These are phyloP conservation scores for Diploptera punctata DNA, from an alignment of 2,888 invertebrate species.

Conservation along the genomic window DNA sequence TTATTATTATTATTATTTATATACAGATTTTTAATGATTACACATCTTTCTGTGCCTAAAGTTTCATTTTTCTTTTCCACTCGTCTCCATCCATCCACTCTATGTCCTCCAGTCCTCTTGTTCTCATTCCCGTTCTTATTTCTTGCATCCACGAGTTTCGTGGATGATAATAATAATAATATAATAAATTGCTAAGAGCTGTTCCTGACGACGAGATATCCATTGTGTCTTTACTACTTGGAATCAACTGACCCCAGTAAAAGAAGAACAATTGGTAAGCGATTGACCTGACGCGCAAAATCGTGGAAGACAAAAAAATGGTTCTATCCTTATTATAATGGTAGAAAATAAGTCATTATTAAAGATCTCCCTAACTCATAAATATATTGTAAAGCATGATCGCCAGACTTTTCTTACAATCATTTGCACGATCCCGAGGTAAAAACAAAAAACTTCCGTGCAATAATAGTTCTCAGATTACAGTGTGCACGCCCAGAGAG, in stretches of 20 bases:
- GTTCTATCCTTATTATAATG: neutral
- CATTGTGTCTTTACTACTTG: neutral
- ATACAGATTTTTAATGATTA: neutral
- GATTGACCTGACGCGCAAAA: neutral
- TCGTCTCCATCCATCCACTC: too few relatives aligned
- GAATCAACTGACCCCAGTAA: neutral
- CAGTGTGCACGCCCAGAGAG: neutral
- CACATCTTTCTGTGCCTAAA: too few relatives aligned
- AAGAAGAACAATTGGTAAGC: neutral
- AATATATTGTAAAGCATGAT: neutral
- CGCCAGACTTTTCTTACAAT: too few relatives aligned
- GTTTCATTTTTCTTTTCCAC: too few relatives aligned
- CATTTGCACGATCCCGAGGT: neutral
- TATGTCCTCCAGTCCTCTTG: too few relatives aligned
- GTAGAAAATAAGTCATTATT: slow-evolving; percentile 2
- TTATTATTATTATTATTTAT: neutral
- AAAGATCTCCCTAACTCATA: neutral
- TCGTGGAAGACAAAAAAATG: slow-evolving; percentile 5
- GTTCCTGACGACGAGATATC: too few relatives aligned
- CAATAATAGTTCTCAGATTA: neutral
- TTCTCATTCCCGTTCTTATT: too few relatives aligned
- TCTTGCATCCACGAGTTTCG: neutral
- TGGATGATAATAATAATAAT: neutral
- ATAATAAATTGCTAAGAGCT: too few relatives aligned
- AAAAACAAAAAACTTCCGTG: neutral